Conservation (phyloP, 1,140 invertebrate genomes). For the Neodiprion virginianus region DNA sequence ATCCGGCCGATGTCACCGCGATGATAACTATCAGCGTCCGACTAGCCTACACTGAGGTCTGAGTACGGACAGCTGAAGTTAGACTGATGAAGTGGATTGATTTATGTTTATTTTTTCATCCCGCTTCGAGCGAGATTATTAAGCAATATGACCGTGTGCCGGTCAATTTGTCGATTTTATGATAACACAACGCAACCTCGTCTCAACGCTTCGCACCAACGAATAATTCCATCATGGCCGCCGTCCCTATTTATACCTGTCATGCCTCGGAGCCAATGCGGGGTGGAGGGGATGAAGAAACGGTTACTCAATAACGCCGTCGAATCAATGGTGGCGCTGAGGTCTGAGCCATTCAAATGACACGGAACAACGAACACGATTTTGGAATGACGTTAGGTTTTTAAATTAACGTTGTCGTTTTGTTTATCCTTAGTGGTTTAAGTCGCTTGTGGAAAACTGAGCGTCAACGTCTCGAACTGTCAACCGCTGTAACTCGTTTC, state of each 20-base stretch:
- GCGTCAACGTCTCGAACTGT: background rate
- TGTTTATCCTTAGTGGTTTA: background rate
- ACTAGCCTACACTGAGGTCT: slow-evolving; percentile 63
- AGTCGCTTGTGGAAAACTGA: background rate
- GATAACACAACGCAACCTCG: background rate
- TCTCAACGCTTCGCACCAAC: background rate
- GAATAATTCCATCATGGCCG: slow-evolving; percentile 2
- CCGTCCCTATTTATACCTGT: background rate
- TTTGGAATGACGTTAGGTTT: background rate
- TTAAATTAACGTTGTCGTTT: background rate
- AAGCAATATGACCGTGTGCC: background rate
- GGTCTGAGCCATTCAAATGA: background rate
- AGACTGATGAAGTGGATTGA: slow-evolving; percentile 34
- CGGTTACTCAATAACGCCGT: background rate
- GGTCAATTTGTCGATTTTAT: background rate
- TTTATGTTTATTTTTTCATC: slow-evolving; percentile 53
- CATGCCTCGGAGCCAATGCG: background rate
- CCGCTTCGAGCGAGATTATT: slow-evolving; percentile 35
- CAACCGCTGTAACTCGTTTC: too few relatives aligned
- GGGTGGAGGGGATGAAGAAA: background rate
- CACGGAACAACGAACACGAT: background rate
- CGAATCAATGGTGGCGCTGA: background rate
- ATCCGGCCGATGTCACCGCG: background rate
- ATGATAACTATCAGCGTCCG: slow-evolving; percentile 45
- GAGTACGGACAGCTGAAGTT: slow-evolving; percentile 55